Evolutionary conservation across 2,113 vertebrate genomes (phyloP).

Genomic region (Otocyon megalotis): DNA sequence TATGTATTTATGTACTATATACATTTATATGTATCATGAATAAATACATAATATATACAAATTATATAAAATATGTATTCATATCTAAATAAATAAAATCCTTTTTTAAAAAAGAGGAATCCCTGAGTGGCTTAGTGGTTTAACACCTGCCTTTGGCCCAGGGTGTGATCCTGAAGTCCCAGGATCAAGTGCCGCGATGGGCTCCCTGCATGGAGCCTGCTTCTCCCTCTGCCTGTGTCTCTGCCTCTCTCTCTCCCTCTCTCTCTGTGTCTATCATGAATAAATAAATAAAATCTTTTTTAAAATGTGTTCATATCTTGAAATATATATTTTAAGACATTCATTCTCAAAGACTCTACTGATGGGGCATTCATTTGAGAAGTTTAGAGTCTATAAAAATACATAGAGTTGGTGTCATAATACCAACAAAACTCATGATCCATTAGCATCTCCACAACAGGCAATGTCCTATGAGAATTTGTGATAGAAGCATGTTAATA

Average conservation of each 20-base stretch:
- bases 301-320: not conserved
- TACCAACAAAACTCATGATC: not conserved
- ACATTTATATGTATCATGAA: not conserved
- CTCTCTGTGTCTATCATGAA: no score
- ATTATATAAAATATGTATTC: no score
- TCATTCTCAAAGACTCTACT: constrained; percentile 48
- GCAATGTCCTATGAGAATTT: not conserved
- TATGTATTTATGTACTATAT: not conserved
- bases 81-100: no score
- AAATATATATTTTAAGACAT: constrained; percentile 37
- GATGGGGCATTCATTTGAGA: not conserved
- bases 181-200: no score
- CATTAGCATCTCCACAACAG: not conserved
- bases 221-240: no score
- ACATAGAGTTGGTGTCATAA: not conserved
- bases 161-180: no score
- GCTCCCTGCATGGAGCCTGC: no score
- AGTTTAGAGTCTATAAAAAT: constrained; percentile 8
- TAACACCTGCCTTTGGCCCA: no score
- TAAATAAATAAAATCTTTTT: no score
- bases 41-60: not conserved
- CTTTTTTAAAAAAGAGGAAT: no score
- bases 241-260: no score
- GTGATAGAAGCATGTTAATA: not conserved
- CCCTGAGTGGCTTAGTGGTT: no score